A percentile compares a stretch with the other conserved stretches of the same genome.
These are phyloP conservation scores for Rachycentron canadum DNA, from an alignment of 2,797 vertebrate species.

Conservation along the genomic window DNA sequence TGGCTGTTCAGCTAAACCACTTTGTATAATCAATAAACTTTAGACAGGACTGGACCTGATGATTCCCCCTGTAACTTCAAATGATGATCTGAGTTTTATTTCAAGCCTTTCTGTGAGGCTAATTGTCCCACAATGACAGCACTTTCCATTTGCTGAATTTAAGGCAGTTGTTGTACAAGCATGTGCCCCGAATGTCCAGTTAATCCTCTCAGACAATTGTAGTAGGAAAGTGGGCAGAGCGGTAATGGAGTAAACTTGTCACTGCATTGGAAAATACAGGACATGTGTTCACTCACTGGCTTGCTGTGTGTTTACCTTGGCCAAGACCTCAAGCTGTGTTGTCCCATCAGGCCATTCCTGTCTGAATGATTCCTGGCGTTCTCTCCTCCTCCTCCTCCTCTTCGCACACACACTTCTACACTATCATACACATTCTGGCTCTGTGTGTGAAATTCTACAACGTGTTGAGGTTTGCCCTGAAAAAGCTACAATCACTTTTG, in stretches of 20 bases:
- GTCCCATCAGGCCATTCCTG: conserved; percentile 61
- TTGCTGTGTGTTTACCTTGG: conserved; percentile 67
- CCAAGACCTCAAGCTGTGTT: conserved; percentile 58
- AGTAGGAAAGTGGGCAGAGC: conserved; percentile 60
- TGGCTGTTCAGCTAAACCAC: neutral
- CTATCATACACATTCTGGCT: conserved; percentile 8
- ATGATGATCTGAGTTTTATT: conserved; percentile 10
- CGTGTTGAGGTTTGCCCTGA: conserved; percentile 17
- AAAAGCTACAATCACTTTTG: conserved; percentile 7
- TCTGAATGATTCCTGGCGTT: conserved; percentile 60
- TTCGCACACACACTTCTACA: neutral
- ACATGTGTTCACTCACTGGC: conserved; percentile 76
- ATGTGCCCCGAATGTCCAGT: conserved; percentile 38
- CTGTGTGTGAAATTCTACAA: conserved; percentile 35
- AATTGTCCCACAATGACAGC: conserved; percentile 13
- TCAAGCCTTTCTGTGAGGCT: neutral
- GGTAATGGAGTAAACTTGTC: conserved; percentile 75
- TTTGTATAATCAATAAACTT: neutral
- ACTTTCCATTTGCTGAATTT: conserved; percentile 46
- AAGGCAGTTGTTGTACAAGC: conserved; percentile 34
- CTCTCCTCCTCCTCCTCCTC: conserved; percentile 10
- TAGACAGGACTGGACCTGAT: neutral
- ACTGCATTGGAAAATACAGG: conserved; percentile 63
- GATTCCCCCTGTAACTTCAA: neutral
- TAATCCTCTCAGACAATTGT: conserved; percentile 68